Base-by-base conservation (phyloP, 2,888 invertebrate genomes). In the Dexiosoma caninum region DNA sequence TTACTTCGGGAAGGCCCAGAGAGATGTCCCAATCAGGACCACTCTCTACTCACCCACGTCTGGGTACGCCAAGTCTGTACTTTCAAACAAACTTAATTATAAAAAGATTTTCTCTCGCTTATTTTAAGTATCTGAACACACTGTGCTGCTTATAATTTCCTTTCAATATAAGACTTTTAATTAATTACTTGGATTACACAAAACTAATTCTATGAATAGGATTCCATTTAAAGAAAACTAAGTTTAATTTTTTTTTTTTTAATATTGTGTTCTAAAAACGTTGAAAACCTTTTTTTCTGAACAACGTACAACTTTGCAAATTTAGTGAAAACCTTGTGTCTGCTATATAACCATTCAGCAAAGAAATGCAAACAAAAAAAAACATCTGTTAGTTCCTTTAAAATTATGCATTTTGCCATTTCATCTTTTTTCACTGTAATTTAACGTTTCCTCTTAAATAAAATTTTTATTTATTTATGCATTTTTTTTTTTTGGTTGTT, bases 401-500 rank as follows among this genome's bases (percentile, higher is more conserved):
- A 59, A 75, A 66, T 42, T 66, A 72, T 72, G 44, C 59, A 66
- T 37, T 30, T 40, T 37, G 32, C n/a, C 49, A 30, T 21, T 30
- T 30, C 9, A n/a, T 10, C 49, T 32, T 30, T 30, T 16, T 49
- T 16, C 14, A 14, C 51, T 66, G 40, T 74, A 74, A 74, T 60
- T 51, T 30, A 74, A 57, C 30, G 30, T 74, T 74, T 74, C 66
- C 74, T 57, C 10, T 60, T 37, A 46, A 53, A 70, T 53, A 53
- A 35, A 30, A n/a, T 21, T 32, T 51, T 51, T 51, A 71, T 51
- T 60, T 70, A 62, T 77, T 62, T 62, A 35, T 70, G 37, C 35
- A 62, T 62, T 59, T 64, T 51, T 37, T 59, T 64, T 51, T 37
- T 12, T 42, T 37, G 32, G 21, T 27, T 23, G 27, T 70, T 44